Evolutionary conservation across 2,113 vertebrate genomes (phyloP).

Genomic region (Progne subis): DNA sequence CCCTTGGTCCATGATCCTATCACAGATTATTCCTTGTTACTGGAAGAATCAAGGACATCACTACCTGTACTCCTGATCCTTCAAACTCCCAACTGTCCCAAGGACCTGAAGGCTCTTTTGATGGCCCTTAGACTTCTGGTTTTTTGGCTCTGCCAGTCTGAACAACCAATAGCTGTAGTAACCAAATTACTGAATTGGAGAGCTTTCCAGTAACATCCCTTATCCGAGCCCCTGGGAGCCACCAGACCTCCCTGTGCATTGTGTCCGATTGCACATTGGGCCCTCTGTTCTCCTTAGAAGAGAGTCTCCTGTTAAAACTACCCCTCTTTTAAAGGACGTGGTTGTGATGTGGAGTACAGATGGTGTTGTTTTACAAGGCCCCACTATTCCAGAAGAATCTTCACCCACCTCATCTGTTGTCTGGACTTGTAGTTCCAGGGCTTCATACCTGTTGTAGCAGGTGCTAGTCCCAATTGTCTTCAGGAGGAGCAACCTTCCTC

Average conservation of each 20-base stretch:
- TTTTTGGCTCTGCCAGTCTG: not conserved
- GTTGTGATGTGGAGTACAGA: not conserved
- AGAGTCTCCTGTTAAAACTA: not conserved
- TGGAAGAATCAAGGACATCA: not conserved
- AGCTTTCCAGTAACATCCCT: not conserved
- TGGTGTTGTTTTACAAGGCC: not conserved
- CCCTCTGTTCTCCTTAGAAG: not conserved
- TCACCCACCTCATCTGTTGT: not conserved
- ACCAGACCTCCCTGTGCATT: not conserved
- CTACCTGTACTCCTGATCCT: not conserved
- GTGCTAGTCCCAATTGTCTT: not conserved
- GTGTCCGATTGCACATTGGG: rapidly evolving
- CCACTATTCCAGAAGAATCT: not conserved
- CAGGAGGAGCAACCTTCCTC: not conserved
- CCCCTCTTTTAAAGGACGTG: not conserved
- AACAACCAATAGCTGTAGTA: not conserved
- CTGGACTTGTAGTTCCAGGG: not conserved
- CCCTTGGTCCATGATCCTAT: not conserved
- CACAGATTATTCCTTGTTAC: not conserved
- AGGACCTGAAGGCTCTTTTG: not conserved
- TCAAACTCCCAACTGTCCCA: not conserved
- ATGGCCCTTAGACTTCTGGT: not conserved
- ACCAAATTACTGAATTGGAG: not conserved
- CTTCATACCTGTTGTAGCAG: not conserved
- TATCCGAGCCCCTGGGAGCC: not conserved